Conservation (phyloP, 2,113 vertebrate species). For the Actenoides hombroni region DNA sequence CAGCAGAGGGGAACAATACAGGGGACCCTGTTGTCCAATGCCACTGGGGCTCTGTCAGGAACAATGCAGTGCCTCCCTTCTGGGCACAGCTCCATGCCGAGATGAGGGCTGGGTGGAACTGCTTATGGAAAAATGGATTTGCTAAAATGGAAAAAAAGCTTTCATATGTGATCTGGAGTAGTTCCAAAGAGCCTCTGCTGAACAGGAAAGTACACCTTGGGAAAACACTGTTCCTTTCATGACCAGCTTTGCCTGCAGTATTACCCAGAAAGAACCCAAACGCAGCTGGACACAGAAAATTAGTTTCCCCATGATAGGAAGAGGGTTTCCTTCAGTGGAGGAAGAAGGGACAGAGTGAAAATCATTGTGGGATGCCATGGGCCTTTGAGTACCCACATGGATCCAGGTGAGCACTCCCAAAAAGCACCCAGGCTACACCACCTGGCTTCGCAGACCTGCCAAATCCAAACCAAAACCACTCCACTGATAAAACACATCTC, state of each 20-base stretch:
- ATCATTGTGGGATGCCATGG: background rate
- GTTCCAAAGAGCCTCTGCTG: background rate
- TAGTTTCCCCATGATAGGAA: fast-evolving
- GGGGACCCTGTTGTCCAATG: fast-evolving
- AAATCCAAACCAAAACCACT: background rate
- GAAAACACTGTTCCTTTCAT: background rate
- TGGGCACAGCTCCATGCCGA: fast-evolving
- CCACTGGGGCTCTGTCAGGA: fast-evolving
- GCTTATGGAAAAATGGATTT: background rate
- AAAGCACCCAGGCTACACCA: background rate
- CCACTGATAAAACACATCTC: background rate
- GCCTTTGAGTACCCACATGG: background rate
- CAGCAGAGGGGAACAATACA: background rate
- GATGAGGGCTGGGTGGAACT: background rate
- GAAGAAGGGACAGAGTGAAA: background rate
- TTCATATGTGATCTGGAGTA: background rate
- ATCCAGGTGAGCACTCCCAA: fast-evolving
- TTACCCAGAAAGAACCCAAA: background rate
- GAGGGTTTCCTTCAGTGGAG: background rate
- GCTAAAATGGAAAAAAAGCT: background rate
- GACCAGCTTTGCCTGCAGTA: background rate
- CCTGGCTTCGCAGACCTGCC: background rate
- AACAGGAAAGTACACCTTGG: background rate
- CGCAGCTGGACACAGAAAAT: background rate
- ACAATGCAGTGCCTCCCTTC: background rate